Percentiles rank a stretch among this genome's conserved stretches.
Evolutionary conservation across 2,888 invertebrate species (phyloP).

Genomic region (Drosophila meridiana): DNA sequence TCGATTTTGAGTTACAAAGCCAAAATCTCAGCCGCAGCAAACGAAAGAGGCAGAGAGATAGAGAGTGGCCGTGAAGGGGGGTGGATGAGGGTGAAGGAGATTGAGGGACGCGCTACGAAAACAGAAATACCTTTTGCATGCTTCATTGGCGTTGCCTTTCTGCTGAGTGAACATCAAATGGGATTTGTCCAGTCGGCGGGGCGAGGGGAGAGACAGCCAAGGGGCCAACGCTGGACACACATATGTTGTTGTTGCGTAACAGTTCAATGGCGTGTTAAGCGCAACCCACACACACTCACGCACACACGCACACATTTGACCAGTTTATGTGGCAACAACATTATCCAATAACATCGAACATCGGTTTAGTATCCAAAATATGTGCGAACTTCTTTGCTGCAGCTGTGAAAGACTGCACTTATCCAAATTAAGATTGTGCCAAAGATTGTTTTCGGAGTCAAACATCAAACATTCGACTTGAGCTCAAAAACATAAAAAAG

Average conservation of each 20-base stretch:
- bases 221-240: constrained; percentile 58
- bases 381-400: constrained; percentile 58
- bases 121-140: constrained; percentile 80
- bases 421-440: constrained; percentile 70
- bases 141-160: constrained; percentile 80
- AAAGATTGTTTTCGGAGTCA: constrained; percentile 36
- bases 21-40: constrained; percentile 69
- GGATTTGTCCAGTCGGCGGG: constrained; percentile 65
- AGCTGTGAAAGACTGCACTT: constrained; percentile 62
- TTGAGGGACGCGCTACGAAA: constrained; percentile 53
- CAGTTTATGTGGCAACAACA: constrained; percentile 60
- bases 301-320: constrained; percentile 5
- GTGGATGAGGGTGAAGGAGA: background rate
- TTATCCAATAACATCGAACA: constrained; percentile 61
- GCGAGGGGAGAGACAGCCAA: background rate
- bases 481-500: constrained; percentile 1
- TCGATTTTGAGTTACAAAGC: constrained; percentile 77
- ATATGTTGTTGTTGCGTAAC: constrained; percentile 66
- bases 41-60: background rate
- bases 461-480: constrained; percentile 51
- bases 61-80: background rate
- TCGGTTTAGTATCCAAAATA: constrained; percentile 56
- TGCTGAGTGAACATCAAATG: constrained; percentile 81
- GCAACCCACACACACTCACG: constrained; percentile 31
- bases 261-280: constrained; percentile 79